Percentiles rank a stretch among this genome's conserved stretches.
These are phyloP conservation scores for Solenopsis fugax DNA, from an alignment of 1,140 invertebrate genomes.

Conservation along the genomic window DNA sequence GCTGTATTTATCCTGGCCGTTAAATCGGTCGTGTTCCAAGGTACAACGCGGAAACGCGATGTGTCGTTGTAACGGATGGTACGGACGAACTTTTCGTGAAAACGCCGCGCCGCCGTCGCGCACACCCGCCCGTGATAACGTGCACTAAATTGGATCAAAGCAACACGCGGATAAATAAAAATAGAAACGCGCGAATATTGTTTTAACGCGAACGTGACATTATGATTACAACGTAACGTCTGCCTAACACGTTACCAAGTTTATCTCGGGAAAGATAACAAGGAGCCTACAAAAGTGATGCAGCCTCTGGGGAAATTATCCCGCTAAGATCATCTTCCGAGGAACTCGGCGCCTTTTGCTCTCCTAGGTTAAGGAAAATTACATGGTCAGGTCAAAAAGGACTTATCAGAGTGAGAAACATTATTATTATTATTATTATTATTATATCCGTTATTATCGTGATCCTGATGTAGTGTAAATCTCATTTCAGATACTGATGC, in stretches of 20 bases:
- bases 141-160: neutral
- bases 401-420: conserved; percentile 31
- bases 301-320: conserved; percentile 61
- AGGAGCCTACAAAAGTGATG: conserved; percentile 57
- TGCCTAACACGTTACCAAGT: conserved; percentile 42
- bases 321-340: conserved; percentile 45
- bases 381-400: conserved; percentile 25
- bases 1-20: conserved; percentile 39
- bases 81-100: conserved; percentile 5
- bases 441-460: conserved; percentile 30
- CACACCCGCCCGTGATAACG: neutral
- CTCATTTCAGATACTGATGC: conserved; percentile 12
- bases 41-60: conserved; percentile 30
- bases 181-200: conserved; percentile 7
- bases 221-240: conserved; percentile 54
- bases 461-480: conserved; percentile 15
- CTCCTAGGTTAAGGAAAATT: conserved; percentile 40
- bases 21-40: conserved; percentile 44
- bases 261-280: conserved; percentile 49
- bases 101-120: neutral
- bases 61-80: conserved; percentile 16
- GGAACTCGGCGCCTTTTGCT: conserved; percentile 46
- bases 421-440: conserved; percentile 44
- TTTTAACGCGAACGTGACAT: conserved; percentile 28
- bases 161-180: conserved; percentile 16